Evolutionary conservation across 1,140 invertebrate genomes (phyloP).

Genomic region (Aphaenogaster rudis): DNA sequence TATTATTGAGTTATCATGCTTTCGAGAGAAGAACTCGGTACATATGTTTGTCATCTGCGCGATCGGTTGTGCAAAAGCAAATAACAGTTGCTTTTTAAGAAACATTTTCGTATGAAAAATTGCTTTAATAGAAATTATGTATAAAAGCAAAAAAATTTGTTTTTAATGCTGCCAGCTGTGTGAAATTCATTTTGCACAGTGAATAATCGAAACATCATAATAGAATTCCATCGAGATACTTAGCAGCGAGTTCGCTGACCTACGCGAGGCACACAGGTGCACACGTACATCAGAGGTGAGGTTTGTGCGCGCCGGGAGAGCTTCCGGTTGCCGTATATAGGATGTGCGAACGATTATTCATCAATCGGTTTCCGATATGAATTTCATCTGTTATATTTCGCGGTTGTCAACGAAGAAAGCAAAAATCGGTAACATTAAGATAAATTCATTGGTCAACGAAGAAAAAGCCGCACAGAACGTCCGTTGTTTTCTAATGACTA

Average conservation of each 20-base stretch:
- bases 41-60: neutral
- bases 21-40: neutral
- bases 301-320: conserved; percentile 56
- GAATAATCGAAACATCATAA: conserved; percentile 41
- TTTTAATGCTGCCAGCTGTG: neutral
- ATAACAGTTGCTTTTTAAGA: neutral
- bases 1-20: neutral
- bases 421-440: neutral
- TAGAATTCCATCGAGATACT: conserved; percentile 70
- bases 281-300: conserved; percentile 52
- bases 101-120: neutral
- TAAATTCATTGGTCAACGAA: neutral
- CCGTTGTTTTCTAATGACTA: neutral
- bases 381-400: conserved; percentile 22
- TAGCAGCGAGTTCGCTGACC: conserved; percentile 74
- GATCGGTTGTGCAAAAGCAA: neutral
- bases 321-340: conserved; percentile 74
- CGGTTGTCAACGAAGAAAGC: neutral
- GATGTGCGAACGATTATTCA: conserved; percentile 50
- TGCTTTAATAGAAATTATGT: conserved; percentile 5
- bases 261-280: conserved; percentile 48
- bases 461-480: neutral
- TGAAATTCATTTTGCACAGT: neutral
- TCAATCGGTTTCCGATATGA: conserved; percentile 19
- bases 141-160: neutral